Evolutionary conservation across 2,113 vertebrate species (phyloP).

Genomic region (Anoura caudifer): DNA sequence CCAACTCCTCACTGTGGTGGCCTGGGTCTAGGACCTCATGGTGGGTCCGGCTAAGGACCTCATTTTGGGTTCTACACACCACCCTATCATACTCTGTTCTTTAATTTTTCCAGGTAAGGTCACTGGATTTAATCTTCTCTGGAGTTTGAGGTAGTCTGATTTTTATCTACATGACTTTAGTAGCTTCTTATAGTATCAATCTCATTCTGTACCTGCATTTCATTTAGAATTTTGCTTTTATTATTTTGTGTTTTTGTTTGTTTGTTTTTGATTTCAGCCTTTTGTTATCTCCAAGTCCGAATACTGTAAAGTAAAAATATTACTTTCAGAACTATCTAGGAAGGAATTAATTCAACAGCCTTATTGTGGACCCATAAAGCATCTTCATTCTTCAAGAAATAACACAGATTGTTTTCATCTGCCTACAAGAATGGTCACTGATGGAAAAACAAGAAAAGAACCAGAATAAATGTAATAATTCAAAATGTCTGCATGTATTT

Average conservation of each 20-base stretch:
- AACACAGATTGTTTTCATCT: not conserved
- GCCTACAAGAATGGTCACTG: not conserved
- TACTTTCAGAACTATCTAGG: not conserved
- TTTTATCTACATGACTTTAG: not conserved
- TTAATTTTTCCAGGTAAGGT: not conserved
- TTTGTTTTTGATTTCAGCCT: not conserved
- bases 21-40: not conserved
- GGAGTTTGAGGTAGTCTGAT: not conserved
- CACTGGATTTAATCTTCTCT: not conserved
- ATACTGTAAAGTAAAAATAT: not conserved
- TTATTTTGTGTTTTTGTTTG: not conserved
- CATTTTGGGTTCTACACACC: not conserved
- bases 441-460: not conserved
- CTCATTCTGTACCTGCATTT: not conserved
- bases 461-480: not conserved
- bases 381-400: not conserved
- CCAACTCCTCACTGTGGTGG: accelerated
- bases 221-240: not conserved
- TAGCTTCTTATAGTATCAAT: not conserved
- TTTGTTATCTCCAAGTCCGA: not conserved
- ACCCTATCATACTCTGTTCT: not conserved
- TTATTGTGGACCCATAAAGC: not conserved
- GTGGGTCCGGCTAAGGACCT: not conserved
- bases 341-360: not conserved
- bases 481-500: not conserved